These are phyloP conservation scores for Pteropus alecto DNA, from an alignment of 2,113 vertebrate species.

Conservation along the genomic window DNA sequence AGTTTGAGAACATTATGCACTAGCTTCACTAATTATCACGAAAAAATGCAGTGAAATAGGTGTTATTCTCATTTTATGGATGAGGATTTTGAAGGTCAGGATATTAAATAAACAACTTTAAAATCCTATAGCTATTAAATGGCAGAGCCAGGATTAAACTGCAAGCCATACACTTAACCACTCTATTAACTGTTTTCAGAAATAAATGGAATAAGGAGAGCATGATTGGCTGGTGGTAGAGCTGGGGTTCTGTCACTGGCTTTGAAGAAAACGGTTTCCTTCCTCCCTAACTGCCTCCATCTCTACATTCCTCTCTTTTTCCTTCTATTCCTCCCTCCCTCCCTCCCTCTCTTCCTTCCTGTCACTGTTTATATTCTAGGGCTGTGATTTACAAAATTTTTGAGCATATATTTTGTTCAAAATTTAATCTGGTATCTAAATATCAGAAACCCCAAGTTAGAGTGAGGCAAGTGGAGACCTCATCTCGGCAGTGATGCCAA, in stretches of 20 bases:
- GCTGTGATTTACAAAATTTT: neutral
- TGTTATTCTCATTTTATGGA: neutral
- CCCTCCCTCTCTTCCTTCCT: too few species aligned
- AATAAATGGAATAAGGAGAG: neutral
- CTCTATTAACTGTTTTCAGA: neutral
- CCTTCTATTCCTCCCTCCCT: neutral
- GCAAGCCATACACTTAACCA: too few species aligned
- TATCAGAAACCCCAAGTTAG: neutral
- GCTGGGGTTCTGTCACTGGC: accelerated
- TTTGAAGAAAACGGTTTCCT: neutral
- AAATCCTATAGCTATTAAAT: neutral
- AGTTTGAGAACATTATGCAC: neutral
- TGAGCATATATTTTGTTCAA: neutral
- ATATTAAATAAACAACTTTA: neutral
- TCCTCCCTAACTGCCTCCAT: neutral
- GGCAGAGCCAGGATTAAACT: neutral
- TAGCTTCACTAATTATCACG: neutral
- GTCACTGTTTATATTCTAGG: neutral
- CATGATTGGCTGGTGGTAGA: accelerated
- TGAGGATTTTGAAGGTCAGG: neutral
- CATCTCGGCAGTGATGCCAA: too few species aligned
- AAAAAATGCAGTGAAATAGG: too few species aligned
- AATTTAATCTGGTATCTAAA: neutral
- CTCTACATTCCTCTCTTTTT: neutral
- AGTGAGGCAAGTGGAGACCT: neutral